A percentile compares a stretch with the other conserved stretches of the same genome.
These are phyloP conservation scores for Montipora capricornis DNA, from an alignment of 64 coral and sea anemone genomes.

Conservation along the genomic window DNA sequence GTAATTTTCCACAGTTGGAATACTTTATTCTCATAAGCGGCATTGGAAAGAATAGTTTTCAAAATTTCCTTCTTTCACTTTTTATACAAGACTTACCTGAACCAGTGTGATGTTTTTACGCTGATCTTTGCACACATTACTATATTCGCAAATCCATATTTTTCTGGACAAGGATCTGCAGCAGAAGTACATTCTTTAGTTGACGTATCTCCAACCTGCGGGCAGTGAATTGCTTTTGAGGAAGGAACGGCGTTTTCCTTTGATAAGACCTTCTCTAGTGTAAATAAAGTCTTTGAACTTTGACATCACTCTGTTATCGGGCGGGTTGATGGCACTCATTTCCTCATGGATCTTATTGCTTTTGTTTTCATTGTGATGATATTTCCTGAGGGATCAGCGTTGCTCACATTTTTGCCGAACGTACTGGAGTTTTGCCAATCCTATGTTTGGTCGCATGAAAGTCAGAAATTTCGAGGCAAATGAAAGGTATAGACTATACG, in stretches of 20 bases:
- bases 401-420: conserved; percentile 12
- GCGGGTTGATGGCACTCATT: conserved; percentile 8
- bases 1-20: conserved; percentile 13
- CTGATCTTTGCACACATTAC: neutral
- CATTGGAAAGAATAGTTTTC: neutral
- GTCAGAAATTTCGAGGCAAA: too few relatives aligned
- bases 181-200: neutral
- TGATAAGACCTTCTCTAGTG: conserved; percentile 6
- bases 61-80: neutral
- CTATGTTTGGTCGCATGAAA: too few relatives aligned
- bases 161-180: neutral
- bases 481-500: too few relatives aligned
- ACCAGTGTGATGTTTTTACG: neutral
- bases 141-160: neutral
- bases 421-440: too few relatives aligned
- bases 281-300: conserved; percentile 15
- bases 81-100: conserved; percentile 8
- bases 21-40: neutral
- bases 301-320: conserved; percentile 1
- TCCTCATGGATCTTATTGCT: neutral
- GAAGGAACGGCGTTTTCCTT: neutral
- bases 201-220: neutral
- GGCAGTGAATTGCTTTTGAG: neutral
- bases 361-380: neutral
- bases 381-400: conserved; percentile 15